Base-by-base conservation (phyloP, 2,113 vertebrate genomes). In the Cisticola juncidis region DNA sequence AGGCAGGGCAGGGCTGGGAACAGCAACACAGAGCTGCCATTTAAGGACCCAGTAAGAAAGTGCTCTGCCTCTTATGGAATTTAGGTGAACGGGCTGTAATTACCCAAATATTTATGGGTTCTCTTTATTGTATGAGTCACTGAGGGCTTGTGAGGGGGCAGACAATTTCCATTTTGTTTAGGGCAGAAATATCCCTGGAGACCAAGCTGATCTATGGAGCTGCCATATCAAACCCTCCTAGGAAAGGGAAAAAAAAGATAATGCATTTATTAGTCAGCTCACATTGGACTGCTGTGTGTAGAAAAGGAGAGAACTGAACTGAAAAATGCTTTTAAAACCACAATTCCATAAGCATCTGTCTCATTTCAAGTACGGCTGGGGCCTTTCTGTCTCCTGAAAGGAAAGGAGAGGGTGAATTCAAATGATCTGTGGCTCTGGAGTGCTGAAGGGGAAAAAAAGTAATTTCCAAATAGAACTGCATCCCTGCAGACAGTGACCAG, bases 201-300 rank as follows among this genome's bases (percentile, higher is more conserved):
- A 95, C 92, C 68, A 81, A 48, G 68, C 92, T 97, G 94, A 97
- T 95, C 93, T 97, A 96, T 96, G 90, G 88, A 96, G 92, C 94
- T 96, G 92, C 96, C 82, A 92, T 93, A 95, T 92, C 88, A 92
- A 96, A 86, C 65, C 86, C 93, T 95, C 95, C 94, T 88, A 96
- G 93, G 94, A 94, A 92, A 83, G 54, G 26, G 2, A 14, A 77
- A 48, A 40, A 85, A 92, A 76, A 93, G 96, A 93, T 94, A 96
- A 90, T 92, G 82, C 92, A 96, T 96, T 96, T 96, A 97, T 97
- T 96, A 97, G 96, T 95, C 94, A 97, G 95, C 95, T 96, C 95
- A 96, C 95, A 97, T 83, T 96, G 95, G 92, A 78, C 61, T 73
- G 71, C 62, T 96, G 72, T 86, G 90, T 96, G 93, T 92, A 88